Base-by-base conservation (phyloP, 1,140 invertebrate genomes). In the Calycopis cecrops region DNA sequence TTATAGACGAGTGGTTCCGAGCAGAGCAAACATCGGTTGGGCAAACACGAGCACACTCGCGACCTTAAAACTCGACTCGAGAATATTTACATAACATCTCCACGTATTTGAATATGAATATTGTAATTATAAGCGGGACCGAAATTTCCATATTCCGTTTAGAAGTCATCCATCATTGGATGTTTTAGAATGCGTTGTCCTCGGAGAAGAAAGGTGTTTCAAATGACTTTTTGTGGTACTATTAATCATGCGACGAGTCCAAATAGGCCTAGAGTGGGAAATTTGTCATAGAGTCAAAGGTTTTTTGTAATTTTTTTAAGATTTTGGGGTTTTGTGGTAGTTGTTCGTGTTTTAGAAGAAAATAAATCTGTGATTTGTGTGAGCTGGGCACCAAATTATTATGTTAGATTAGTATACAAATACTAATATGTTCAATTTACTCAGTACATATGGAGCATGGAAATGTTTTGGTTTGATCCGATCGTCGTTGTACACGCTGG, bases 81-180 rank as follows among this genome's bases (percentile, higher is more conserved):
- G 21, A 9, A 61, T 79, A 69, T 79, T 84, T 66, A 74, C 73
- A 72, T 71, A 73, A 58, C 71, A 69, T 75, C 66, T 73, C 69
- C 73, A 76, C 74, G 69, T 72, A 71, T 72, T 71, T 73, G 76
- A 77, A 77, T 76, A 76, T 74, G 73, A 60, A 78, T 70, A 79
- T 79, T 73, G 40, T 44, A 44, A 40, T 44, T 16, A 14, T 9
- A 16, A 44, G 40, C 17, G 14, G 40, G 12, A 37, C 35, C 21
- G 35, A 50, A 37, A 50, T 50, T 50, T 50, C 48, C 48, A 50
- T 50, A 50, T 50, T 48, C 48, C n/a, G 14, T 44, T 44, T 35
- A 50, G 28, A 44, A 35, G 33, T 50, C 48, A 50, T 50, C 48
- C 12, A 35, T 50, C 48, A 50, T 33, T 33, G 34, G 69, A 80